phyloP scores from a whole-genome alignment of 2,797 vertebrate species.

The Xenentodon cancila region DNA sequence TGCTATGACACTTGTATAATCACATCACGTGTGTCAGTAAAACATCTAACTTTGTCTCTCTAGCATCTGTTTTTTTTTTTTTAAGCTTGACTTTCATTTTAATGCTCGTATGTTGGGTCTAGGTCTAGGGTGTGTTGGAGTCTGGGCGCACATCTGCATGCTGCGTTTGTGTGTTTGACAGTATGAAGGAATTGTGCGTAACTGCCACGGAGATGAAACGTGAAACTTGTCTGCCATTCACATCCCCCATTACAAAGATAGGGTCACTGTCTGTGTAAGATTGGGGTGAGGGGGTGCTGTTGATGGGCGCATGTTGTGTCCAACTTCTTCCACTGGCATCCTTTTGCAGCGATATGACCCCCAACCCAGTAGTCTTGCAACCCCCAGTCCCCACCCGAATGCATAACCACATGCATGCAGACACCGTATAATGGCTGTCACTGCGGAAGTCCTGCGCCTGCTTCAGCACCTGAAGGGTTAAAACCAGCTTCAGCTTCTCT shows the following conservation, averaged over 20 bases:
- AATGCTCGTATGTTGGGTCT: conserved; percentile 35
- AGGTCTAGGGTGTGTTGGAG: conserved; percentile 22
- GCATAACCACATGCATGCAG: background rate
- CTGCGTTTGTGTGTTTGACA: conserved; percentile 4
- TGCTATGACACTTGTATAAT: conserved; percentile 5
- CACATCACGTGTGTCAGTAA: background rate
- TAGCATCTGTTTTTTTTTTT: background rate
- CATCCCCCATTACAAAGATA: conserved; percentile 62
- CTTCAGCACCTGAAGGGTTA: conserved; percentile 84
- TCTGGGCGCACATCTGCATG: conserved; percentile 6
- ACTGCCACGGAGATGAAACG: conserved; percentile 73
- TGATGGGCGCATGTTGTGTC: conserved; percentile 6
- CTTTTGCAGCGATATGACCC: conserved; percentile 22
- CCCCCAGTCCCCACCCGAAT: background rate
- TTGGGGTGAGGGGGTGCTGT: conserved; percentile 2
- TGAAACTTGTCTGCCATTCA: conserved; percentile 77
- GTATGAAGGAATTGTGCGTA: conserved; percentile 55
- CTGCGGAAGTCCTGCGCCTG: conserved; percentile 43
- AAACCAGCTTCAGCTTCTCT: conserved; percentile 85
- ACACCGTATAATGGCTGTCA: conserved; percentile 59
- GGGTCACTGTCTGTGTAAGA: conserved; percentile 52
- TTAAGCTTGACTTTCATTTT: conserved; percentile 31
- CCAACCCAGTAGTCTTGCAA: background rate
- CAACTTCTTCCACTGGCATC: conserved; percentile 46
- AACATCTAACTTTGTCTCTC: background rate